These are phyloP conservation scores for Amphiura filiformis DNA, from an alignment of 35 echinoderm and acorn worm genomes.

Conservation along the genomic window DNA sequence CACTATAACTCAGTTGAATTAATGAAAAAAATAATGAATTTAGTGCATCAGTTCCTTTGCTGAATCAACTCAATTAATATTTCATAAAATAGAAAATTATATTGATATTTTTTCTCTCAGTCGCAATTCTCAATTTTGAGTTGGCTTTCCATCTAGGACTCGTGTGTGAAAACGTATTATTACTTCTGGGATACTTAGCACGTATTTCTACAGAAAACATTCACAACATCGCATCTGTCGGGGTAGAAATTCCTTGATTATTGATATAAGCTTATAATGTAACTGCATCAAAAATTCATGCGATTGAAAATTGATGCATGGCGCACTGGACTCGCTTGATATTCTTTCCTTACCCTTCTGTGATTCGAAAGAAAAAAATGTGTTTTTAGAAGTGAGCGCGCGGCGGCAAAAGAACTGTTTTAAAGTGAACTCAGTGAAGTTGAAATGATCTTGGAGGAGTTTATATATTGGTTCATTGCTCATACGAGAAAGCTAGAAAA, in stretches of 20 bases:
- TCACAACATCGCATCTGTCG: not conserved
- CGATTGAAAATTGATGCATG: not conserved
- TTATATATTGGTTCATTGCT: not conserved
- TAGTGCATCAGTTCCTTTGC: too few species aligned
- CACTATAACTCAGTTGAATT: too few species aligned
- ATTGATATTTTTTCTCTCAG: too few species aligned
- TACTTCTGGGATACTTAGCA: too few species aligned
- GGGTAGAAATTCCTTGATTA: not conserved
- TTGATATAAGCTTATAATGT: not conserved
- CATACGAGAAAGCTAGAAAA: not conserved
- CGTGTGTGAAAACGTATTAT: too few species aligned
- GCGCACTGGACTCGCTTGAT: not conserved
- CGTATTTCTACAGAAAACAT: too few species aligned
- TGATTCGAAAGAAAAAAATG: not conserved
- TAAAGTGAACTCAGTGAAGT: conserved; percentile 1
- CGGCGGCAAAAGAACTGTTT: not conserved
- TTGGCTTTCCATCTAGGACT: too few species aligned
- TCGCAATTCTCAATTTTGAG: too few species aligned
- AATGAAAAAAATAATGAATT: too few species aligned
- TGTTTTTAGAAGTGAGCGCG: not conserved
- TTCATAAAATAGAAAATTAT: too few species aligned
- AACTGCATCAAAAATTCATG: not conserved
- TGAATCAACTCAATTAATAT: too few species aligned
- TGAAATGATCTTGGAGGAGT: not conserved
- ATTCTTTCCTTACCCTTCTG: not conserved